Evolutionary conservation across 2,113 vertebrate species (phyloP).

Genomic region (Gnathonemus echidnorhynchus): DNA sequence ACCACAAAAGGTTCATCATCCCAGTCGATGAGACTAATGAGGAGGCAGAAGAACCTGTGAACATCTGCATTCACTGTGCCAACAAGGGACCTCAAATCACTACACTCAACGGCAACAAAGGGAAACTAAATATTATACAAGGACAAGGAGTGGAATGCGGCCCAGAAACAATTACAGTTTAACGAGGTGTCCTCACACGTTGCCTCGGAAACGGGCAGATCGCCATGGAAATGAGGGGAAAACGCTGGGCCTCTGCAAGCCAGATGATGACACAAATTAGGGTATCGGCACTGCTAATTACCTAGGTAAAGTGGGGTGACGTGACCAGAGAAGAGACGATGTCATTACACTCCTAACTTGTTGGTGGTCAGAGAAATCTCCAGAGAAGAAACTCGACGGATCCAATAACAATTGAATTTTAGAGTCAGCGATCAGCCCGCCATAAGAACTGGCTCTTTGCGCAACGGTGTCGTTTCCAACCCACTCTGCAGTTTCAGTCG

Average conservation of each 20-base stretch:
- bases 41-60: background rate
- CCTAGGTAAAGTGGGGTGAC: background rate
- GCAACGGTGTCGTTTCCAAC: background rate
- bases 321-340: background rate
- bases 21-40: background rate
- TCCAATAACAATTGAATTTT: background rate
- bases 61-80: background rate
- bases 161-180: conserved; percentile 2
- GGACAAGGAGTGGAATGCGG: background rate
- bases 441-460: background rate
- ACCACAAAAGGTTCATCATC: background rate
- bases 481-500: background rate
- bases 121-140: background rate
- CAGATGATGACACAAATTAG: conserved; percentile 12
- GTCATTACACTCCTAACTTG: background rate
- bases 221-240: background rate
- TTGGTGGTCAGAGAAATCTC: background rate
- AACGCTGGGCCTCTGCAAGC: background rate
- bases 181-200: background rate
- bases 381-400: background rate
- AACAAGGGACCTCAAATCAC: background rate
- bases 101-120: background rate
- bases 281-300: background rate
- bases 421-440: background rate
- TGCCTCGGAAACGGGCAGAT: background rate